Conservation (phyloP, 2,113 vertebrate species). For the Dermatemys mawii region DNA sequence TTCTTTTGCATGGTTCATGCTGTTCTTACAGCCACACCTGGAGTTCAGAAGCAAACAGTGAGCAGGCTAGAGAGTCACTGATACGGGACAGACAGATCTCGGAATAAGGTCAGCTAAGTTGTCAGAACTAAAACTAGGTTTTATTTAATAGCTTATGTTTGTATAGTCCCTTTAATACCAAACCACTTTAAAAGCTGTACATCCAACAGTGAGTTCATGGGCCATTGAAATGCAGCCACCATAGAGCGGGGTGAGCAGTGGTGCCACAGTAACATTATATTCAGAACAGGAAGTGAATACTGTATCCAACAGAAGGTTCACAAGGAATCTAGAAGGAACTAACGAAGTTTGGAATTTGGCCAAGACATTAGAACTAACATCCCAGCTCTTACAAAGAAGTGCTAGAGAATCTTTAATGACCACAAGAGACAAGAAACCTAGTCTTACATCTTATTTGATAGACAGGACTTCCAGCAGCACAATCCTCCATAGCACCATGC, state of each 20-base stretch:
- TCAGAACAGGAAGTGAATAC: background rate
- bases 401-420: background rate
- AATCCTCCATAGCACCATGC: background rate
- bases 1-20: constrained; percentile 98
- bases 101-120: background rate
- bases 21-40: constrained; percentile 95
- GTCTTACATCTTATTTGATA: background rate
- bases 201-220: background rate
- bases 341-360: background rate
- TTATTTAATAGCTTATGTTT: background rate
- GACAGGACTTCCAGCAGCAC: background rate
- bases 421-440: background rate
- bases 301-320: background rate
- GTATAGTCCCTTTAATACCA: background rate
- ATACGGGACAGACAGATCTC: background rate
- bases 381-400: background rate
- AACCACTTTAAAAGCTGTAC: background rate
- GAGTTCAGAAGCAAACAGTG: constrained; percentile 39
- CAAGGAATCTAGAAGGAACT: background rate
- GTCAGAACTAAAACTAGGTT: background rate
- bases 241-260: background rate
- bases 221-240: background rate
- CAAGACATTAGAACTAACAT: background rate
- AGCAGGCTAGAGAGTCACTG: background rate
- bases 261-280: background rate